Conservation (phyloP, 2,888 invertebrate species). For the Caenorhabditis japonica region DNA sequence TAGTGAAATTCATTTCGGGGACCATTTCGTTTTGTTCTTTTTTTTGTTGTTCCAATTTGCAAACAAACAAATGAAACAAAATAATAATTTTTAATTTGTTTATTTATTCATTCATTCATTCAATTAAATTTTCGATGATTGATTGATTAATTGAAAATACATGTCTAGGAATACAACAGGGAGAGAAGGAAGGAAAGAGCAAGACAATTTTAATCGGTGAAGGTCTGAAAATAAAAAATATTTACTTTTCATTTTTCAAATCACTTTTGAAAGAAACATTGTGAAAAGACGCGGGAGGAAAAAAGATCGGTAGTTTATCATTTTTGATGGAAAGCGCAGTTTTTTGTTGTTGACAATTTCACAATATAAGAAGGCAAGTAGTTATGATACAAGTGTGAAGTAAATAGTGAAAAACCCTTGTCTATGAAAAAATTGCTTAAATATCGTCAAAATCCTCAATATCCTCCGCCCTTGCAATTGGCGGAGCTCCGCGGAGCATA, state of each 20-base stretch:
- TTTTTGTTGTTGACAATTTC: background rate
- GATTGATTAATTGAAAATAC: too few relatives aligned
- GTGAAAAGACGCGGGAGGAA: too few relatives aligned
- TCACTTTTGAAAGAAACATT: too few relatives aligned
- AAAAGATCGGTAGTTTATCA: too few relatives aligned
- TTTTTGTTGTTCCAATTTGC: background rate
- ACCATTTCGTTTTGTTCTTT: slow-evolving; percentile 8
- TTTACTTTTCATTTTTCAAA: too few relatives aligned
- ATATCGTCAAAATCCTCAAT: slow-evolving; percentile 59
- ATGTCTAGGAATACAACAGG: slow-evolving; percentile 45
- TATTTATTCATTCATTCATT: too few relatives aligned
- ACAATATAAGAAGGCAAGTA: slow-evolving; percentile 31
- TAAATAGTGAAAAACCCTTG: slow-evolving; percentile 8
- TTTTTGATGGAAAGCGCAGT: too few relatives aligned
- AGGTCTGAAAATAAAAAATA: too few relatives aligned
- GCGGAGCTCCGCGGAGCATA: slow-evolving; percentile 60
- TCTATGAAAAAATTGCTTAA: slow-evolving; percentile 7
- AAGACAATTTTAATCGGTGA: too few relatives aligned
- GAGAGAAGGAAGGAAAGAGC: slow-evolving; percentile 10
- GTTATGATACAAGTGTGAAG: slow-evolving; percentile 11
- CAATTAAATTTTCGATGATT: too few relatives aligned
- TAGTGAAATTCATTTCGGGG: slow-evolving; percentile 24
- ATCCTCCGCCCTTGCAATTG: slow-evolving; percentile 62
- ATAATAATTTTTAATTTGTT: too few relatives aligned
- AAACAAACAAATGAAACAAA: too few relatives aligned